A percentile compares a stretch with the other conserved stretches of the same genome.
Conservation (phyloP, 2,888 invertebrate species). For the Melipona bicolor region DNA sequence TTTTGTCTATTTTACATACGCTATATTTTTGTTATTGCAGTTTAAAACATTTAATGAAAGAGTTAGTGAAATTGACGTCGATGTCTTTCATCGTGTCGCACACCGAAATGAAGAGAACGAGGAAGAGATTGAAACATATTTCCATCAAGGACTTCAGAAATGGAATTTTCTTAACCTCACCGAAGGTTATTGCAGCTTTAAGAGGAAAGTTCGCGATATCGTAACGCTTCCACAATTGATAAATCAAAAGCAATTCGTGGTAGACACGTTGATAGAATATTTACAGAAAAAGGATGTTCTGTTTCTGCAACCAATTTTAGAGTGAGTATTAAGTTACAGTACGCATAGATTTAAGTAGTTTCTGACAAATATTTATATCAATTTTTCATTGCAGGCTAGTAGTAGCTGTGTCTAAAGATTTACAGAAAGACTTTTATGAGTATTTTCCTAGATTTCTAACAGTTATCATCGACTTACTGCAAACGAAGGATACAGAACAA, state of each 20-base stretch:
- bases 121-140: slow-evolving; percentile 91
- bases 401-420: slow-evolving; percentile 93
- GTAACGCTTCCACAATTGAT: slow-evolving; percentile 94
- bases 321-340: slow-evolving; percentile 87
- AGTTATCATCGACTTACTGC: slow-evolving; percentile 89
- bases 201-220: slow-evolving; percentile 90
- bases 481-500: slow-evolving; percentile 92
- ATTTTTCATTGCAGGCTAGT: slow-evolving; percentile 87
- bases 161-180: slow-evolving; percentile 96
- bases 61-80: slow-evolving; percentile 93
- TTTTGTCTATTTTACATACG: not conserved
- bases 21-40: slow-evolving; percentile 85
- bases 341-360: not conserved
- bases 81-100: slow-evolving; percentile 93
- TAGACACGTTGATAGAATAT: slow-evolving; percentile 90
- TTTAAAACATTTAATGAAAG: slow-evolving; percentile 95
- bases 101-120: slow-evolving; percentile 90
- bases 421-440: slow-evolving; percentile 95
- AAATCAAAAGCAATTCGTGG: slow-evolving; percentile 91
- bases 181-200: slow-evolving; percentile 91
- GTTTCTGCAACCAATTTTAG: slow-evolving; percentile 92
- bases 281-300: slow-evolving; percentile 89
- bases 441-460: slow-evolving; percentile 92
- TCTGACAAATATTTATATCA: not conserved
- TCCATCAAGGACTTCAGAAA: slow-evolving; percentile 93